phyloP scores from a whole-genome alignment of 2,113 vertebrate species.

The Tetrax tetrax region DNA sequence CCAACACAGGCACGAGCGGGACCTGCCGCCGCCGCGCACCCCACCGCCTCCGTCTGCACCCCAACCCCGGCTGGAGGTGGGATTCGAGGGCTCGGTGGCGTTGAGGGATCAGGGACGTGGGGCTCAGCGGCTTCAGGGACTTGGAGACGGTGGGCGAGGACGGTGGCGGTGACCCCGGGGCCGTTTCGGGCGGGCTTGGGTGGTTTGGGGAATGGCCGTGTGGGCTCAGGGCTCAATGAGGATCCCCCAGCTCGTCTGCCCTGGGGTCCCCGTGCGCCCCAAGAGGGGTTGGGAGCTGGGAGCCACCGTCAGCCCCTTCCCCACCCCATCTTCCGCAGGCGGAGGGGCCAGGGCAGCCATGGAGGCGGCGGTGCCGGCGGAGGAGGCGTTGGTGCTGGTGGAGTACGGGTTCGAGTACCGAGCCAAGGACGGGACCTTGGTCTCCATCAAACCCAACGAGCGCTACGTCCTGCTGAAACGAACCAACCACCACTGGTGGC shows the following conservation, averaged over 20 bases:
- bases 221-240: not conserved
- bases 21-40: not conserved
- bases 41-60: not conserved
- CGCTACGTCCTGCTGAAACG: slow-evolving; percentile 84
- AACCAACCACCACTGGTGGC: slow-evolving; percentile 93
- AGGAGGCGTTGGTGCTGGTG: slow-evolving; percentile 84
- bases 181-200: not conserved
- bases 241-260: rapidly evolving
- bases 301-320: not conserved
- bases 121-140: rapidly evolving
- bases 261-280: rapidly evolving
- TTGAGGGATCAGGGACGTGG: rapidly evolving
- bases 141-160: not conserved
- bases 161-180: not conserved
- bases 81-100: not conserved
- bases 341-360: not conserved
- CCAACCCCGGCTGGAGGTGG: not conserved
- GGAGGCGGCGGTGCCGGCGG: slow-evolving; percentile 27
- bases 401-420: slow-evolving; percentile 86
- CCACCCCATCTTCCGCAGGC: not conserved
- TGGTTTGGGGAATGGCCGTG: rapidly evolving
- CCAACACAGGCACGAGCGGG: not conserved
- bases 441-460: slow-evolving; percentile 89
- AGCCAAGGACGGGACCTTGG: slow-evolving; percentile 78
- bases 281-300: not conserved